Evolutionary conservation across 2,888 invertebrate species (phyloP), one percentile per base, ranked within the genome.

Genomic region (Cryptops parisi): DNA sequence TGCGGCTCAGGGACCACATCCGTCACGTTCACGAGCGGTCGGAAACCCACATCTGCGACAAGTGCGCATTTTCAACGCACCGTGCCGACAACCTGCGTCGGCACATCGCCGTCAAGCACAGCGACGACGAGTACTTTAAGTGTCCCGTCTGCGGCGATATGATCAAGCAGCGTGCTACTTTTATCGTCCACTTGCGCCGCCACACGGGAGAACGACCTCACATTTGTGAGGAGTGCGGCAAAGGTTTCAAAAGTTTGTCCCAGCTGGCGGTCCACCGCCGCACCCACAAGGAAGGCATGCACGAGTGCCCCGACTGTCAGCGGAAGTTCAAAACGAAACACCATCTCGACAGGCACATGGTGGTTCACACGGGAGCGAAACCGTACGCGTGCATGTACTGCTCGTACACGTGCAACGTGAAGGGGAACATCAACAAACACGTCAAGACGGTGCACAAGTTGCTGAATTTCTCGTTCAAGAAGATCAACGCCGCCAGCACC

Each of bases 1-100:
- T 89, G 66, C 89, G 89, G 68, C 74, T 90, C 17, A 89, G 89
- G 68, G 89, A 89, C 27, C 90, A 90, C 68, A 47, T 56, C 1
- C 27, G 43, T 22, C 51, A 56, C 26, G 56, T 56, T 1, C 56
- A 56, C 22, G 56, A 52, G 21, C 54, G 56, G 1, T 43, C 44
- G 19, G 52, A 44, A 17, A 43, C 22, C 4, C 49, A 51, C 48
- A 23, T 52, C 3, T 56, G 56, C 23, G 50, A 56, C 24, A 48
- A 49, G 59, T 63, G 63, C 55, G 58, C 57, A 3, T 61, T 61
- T 48, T 50, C 55, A 12, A 62, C 63, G n/a, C 58, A 60, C 46
- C 58, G 61, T 5, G 56, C 60, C 3, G 58, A 59, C 51, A 61
- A 60, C 24, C 51, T 63, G 45, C 56, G 59, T 2, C 60, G 60